Evolutionary conservation across 2,888 invertebrate species (phyloP).

Genomic region (Nomada fabriciana): DNA sequence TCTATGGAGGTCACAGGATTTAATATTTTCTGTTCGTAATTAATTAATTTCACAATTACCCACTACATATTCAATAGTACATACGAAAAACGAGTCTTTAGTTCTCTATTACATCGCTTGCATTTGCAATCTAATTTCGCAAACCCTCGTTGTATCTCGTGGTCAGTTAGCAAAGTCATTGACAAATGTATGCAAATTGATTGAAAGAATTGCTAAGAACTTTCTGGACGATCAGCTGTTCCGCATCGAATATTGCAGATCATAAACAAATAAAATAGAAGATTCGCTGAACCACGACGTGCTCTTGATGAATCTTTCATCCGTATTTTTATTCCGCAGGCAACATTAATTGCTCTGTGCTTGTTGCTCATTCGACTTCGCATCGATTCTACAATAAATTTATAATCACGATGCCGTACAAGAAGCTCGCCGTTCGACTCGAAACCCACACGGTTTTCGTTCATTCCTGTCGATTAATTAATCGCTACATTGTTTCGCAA

Average conservation of each 20-base stretch:
- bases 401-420: slow-evolving; percentile 15
- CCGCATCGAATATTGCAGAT: neutral
- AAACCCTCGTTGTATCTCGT: too few species aligned
- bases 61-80: too few species aligned
- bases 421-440: neutral
- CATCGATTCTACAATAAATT: slow-evolving; percentile 17
- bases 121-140: too few species aligned
- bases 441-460: neutral
- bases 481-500: neutral
- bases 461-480: neutral
- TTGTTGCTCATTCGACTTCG: slow-evolving; percentile 51
- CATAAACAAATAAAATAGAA: neutral
- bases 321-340: slow-evolving; percentile 28
- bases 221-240: neutral
- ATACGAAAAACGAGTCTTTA: too few species aligned
- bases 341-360: slow-evolving; percentile 51
- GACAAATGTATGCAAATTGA: too few species aligned
- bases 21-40: too few species aligned
- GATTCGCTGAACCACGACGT: slow-evolving; percentile 14
- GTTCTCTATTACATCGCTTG: too few species aligned
- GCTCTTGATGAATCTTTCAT: slow-evolving; percentile 34
- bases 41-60: too few species aligned
- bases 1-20: too few species aligned
- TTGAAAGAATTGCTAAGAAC: neutral
- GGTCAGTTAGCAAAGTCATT: too few species aligned